phyloP scores from a whole-genome alignment of 2,888 invertebrate species.

The Rhorus exstirpatorius region DNA sequence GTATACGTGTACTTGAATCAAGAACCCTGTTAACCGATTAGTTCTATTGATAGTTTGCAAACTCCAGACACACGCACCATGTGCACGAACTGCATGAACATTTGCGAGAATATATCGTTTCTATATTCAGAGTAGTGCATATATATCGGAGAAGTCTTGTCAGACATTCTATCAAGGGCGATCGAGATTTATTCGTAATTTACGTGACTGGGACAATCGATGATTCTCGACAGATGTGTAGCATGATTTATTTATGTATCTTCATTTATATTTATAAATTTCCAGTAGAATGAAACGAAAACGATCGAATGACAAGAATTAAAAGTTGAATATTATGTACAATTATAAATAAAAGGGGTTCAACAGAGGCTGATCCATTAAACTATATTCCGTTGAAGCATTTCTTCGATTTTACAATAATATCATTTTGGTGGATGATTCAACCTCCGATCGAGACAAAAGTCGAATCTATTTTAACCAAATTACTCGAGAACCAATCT shows the following conservation, averaged over 20 bases:
- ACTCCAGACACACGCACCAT: conserved; percentile 1
- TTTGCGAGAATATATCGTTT: background rate
- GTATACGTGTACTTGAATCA: background rate
- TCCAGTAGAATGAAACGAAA: background rate
- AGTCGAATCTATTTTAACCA: conserved; percentile 1
- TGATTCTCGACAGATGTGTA: too few relatives aligned
- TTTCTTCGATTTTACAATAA: too few relatives aligned
- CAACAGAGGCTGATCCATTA: too few relatives aligned
- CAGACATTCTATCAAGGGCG: conserved; percentile 17
- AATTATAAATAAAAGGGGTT: too few relatives aligned
- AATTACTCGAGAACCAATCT: conserved; percentile 19
- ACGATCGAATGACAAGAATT: too few relatives aligned
- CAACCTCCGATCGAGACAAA: background rate
- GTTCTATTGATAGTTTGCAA: conserved; percentile 31
- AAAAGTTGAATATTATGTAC: too few relatives aligned
- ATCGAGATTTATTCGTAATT: conserved; percentile 55
- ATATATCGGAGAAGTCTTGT: background rate
- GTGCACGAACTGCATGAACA: background rate
- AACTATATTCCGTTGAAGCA: too few relatives aligned
- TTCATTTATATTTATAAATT: conserved; percentile 16
- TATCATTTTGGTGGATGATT: too few relatives aligned
- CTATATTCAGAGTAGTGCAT: background rate
- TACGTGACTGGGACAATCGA: too few relatives aligned
- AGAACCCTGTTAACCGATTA: background rate
- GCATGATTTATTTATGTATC: too few relatives aligned